Evolutionary conservation across 1,140 invertebrate species (phyloP).

Genomic region (Anastatus disparis): DNA sequence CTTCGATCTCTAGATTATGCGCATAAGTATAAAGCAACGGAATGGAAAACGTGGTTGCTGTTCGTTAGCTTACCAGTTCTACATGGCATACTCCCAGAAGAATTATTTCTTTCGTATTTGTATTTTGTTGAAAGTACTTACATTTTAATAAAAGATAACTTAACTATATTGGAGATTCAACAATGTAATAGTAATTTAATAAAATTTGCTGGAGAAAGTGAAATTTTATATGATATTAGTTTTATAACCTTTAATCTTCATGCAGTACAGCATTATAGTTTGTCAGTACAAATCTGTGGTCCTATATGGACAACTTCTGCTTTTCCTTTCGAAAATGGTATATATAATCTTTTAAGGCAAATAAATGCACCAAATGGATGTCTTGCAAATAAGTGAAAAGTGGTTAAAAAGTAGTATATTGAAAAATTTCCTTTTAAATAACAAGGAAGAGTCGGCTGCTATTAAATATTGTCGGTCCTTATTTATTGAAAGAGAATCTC

Average conservation of each 20-base stretch:
- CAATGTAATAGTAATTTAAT: conserved; percentile 29
- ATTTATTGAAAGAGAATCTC: neutral
- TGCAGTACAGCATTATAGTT: conserved; percentile 14
- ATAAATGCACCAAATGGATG: conserved; percentile 34
- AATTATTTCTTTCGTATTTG: conserved; percentile 15
- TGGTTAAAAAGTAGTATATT: conserved; percentile 4
- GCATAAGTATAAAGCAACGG: neutral
- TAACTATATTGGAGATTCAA: conserved; percentile 2
- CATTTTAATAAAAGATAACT: conserved; percentile 3
- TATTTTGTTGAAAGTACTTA: conserved; percentile 18
- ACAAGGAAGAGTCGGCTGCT: neutral
- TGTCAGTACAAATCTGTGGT: conserved; percentile 22
- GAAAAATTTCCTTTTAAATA: neutral
- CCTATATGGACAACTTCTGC: conserved; percentile 28
- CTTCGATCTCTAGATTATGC: neutral
- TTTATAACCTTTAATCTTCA: conserved; percentile 34
- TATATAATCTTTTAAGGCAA: conserved; percentile 22
- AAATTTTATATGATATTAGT: conserved; percentile 12
- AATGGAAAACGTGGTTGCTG: conserved; percentile 9
- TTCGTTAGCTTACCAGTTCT: conserved; percentile 24
- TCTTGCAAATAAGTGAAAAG: conserved; percentile 23
- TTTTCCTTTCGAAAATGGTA: conserved; percentile 33
- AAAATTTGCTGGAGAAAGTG: conserved; percentile 29
- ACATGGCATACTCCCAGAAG: conserved; percentile 3
- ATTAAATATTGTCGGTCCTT: neutral